A percentile compares a stretch with the other conserved stretches of the same genome.
Evolutionary conservation across 2,888 invertebrate species (phyloP).

Genomic region (Arge pagana): DNA sequence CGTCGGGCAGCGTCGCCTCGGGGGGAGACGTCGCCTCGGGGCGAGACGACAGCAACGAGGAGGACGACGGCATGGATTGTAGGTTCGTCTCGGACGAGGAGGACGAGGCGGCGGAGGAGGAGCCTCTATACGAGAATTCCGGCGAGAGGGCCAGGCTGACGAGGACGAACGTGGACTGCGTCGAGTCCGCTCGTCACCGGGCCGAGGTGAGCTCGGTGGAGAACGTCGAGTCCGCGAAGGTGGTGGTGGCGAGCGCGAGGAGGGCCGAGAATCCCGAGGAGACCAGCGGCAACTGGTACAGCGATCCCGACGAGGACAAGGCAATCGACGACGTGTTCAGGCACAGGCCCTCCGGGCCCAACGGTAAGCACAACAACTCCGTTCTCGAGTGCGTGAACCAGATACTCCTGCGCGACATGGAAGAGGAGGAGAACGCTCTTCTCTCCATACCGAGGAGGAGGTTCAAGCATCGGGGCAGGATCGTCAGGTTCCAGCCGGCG

Average conservation of each 20-base stretch:
- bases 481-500: conserved; percentile 53
- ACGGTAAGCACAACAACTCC: conserved; percentile 81
- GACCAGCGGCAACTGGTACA: conserved; percentile 79
- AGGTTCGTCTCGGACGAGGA: conserved; percentile 52
- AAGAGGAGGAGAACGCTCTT: conserved; percentile 56
- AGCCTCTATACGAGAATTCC: conserved; percentile 52
- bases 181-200: no score
- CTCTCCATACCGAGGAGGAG: conserved; percentile 52
- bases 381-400: conserved; percentile 86
- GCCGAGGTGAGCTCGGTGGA: no score
- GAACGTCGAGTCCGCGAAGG: conserved; percentile 3
- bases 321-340: conserved; percentile 62
- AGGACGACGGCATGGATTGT: conserved; percentile 54
- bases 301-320: conserved; percentile 77
- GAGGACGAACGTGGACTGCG: conserved; percentile 8
- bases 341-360: conserved; percentile 53
- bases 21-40: conserved; percentile 35
- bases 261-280: conserved; percentile 54
- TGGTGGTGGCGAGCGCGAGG: conserved; percentile 26
- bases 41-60: conserved; percentile 51
- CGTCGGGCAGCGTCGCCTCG: no score
- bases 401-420: conserved; percentile 76
- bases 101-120: conserved; percentile 35
- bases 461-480: conserved; percentile 54
- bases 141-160: conserved; percentile 8